Evolutionary conservation across 2,113 vertebrate species (phyloP), one percentile per base, ranked within the genome.

Genomic region (Cettia cetti): DNA sequence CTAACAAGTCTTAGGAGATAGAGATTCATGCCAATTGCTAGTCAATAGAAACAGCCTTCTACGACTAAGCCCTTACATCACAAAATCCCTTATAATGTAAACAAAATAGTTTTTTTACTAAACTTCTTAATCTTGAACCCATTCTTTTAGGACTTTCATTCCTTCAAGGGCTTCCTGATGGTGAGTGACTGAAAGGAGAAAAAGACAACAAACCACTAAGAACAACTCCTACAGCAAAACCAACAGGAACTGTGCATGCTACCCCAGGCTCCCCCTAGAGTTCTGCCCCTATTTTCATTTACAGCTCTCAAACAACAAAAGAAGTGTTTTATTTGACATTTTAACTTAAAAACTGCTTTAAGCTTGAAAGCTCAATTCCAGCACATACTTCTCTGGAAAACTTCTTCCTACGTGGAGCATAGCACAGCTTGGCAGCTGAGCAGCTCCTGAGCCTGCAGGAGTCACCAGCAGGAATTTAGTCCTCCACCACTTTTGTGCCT

Each of bases 51-150:
- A 97, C 81, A 97, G 92, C 94, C 86, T 97, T 94, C 96, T 94
- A 96, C 95, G 94, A 94, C 92, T 95, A 97, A 97, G 95, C 92
- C 95, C 82, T 98, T 98, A 94, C 92, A 94, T 93, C 97, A 97
- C 97, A 97, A 98, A 97, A 98, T 98, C 98, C 98, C 98, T 98
- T 98, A 97, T 97, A 96, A 98, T 98, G 98, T 98, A 98, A 98
- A 98, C 98, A 98, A 98, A 98, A 98, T 98, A 98, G 31, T 89
- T 96, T 96, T 97, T 95, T 97, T 97, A 97, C 98, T 97, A 97
- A 97, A 97, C 84, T 91, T 96, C 86, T 95, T 92, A 40, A 92
- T 91, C 81, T 96, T 97, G 92, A 98, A 96, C 97, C 96, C 86
- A 97, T 97, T 98, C 96, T 98, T 90, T 98, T 97, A 93, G 97